Evolutionary conservation across 2,113 vertebrate species (phyloP).

Genomic region (Ochotona princeps): DNA sequence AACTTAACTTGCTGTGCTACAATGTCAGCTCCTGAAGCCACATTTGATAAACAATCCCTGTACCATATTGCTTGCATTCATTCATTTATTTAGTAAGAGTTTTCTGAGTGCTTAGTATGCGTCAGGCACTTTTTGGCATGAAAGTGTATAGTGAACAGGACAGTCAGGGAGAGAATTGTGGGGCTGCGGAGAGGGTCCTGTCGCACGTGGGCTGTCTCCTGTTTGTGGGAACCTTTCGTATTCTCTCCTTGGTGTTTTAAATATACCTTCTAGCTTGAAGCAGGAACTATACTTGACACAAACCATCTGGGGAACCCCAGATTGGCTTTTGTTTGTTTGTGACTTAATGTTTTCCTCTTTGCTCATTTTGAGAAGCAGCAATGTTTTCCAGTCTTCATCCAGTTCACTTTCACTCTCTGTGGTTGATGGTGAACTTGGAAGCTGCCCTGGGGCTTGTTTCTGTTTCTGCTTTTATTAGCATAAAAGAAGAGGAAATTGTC

Average conservation of each 20-base stretch:
- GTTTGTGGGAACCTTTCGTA: accelerated
- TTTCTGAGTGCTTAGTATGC: background rate
- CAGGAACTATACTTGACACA: background rate
- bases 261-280: background rate
- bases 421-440: background rate
- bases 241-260: background rate
- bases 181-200: background rate
- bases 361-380: background rate
- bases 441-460: slow-evolving; percentile 3
- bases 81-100: background rate
- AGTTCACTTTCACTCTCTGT: background rate
- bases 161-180: background rate
- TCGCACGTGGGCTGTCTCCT: background rate
- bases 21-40: too few relatives aligned
- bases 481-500: background rate
- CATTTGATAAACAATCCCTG: background rate
- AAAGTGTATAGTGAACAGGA: background rate
- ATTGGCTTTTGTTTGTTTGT: background rate
- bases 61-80: background rate
- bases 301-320: background rate
- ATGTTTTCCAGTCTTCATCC: background rate
- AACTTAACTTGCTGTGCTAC: too few relatives aligned
- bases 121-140: background rate
- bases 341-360: background rate
- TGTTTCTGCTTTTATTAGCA: background rate